phyloP scores from a whole-genome alignment of 2,888 invertebrate species.

The Heterodera filipjevi region DNA sequence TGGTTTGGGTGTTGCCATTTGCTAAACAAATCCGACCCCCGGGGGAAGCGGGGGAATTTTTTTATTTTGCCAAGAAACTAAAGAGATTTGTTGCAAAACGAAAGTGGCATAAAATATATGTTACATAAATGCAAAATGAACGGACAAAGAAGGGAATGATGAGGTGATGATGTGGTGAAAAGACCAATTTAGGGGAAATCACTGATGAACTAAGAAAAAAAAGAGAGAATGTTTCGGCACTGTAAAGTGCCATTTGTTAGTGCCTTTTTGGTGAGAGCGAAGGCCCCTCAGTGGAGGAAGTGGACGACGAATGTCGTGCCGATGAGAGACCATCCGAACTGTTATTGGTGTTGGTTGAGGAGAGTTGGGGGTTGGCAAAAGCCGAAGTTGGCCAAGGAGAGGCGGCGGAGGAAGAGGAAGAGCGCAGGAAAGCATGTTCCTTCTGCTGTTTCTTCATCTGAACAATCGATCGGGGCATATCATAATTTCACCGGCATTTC shows the following conservation, averaged over 20 bases:
- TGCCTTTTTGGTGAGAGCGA: slow-evolving; percentile 26
- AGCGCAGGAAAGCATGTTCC: slow-evolving; percentile 69
- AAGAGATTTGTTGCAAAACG: too few species aligned
- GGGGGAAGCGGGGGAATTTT: too few species aligned
- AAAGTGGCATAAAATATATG: too few species aligned
- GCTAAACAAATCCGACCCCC: too few species aligned
- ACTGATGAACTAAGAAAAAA: not conserved
- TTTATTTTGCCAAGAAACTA: too few species aligned
- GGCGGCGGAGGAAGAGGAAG: not conserved
- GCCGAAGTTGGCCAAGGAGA: not conserved
- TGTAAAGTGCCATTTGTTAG: not conserved
- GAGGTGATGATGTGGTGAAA: not conserved
- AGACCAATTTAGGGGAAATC: not conserved
- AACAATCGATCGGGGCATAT: not conserved
- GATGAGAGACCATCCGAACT: not conserved
- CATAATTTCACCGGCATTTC: not conserved
- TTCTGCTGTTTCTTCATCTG: slow-evolving; percentile 84
- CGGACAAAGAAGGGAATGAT: not conserved
- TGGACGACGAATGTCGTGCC: not conserved
- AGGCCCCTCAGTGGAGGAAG: slow-evolving; percentile 9
- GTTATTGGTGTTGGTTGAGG: not conserved
- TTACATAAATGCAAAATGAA: not conserved
- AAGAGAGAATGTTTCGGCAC: not conserved
- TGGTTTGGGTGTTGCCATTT: not conserved
- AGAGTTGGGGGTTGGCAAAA: not conserved